phyloP scores from a whole-genome alignment of 2,797 vertebrate genomes.

The Ficedula albicollis region DNA sequence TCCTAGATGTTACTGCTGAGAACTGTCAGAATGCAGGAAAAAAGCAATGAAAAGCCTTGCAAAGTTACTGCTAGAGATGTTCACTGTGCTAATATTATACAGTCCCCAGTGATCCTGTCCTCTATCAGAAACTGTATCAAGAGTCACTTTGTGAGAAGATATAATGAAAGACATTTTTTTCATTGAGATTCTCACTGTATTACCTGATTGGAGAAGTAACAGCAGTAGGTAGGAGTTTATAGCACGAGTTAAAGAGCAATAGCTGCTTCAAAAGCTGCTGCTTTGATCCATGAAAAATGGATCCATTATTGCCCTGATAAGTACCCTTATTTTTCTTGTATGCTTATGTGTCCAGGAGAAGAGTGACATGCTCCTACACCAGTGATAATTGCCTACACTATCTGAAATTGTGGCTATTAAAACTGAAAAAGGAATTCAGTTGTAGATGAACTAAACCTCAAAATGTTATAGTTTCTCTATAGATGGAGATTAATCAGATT shows the following conservation, averaged over 20 bases:
- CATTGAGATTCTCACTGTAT: not conserved
- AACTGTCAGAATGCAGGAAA: not conserved
- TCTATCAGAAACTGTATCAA: not conserved
- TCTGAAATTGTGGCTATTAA: not conserved
- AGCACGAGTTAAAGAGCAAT: not conserved
- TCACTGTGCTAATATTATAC: not conserved
- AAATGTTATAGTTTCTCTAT: not conserved
- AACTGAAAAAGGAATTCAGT: not conserved
- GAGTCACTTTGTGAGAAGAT: not conserved
- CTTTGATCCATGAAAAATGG: not conserved
- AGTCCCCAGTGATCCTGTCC: not conserved
- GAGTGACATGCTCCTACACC: accelerated
- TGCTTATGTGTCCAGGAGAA: not conserved
- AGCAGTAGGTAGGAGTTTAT: not conserved
- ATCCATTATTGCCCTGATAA: not conserved
- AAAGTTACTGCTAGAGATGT: not conserved
- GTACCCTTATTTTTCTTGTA: not conserved
- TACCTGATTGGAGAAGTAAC: not conserved
- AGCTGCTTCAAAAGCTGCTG: not conserved
- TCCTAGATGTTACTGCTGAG: not conserved
- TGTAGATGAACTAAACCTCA: not conserved
- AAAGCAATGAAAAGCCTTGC: not conserved
- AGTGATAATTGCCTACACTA: not conserved
- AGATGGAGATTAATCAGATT: not conserved
- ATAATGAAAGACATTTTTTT: not conserved